Conservation (phyloP, 2,888 invertebrate genomes). For the Lathronympha strigana region DNA sequence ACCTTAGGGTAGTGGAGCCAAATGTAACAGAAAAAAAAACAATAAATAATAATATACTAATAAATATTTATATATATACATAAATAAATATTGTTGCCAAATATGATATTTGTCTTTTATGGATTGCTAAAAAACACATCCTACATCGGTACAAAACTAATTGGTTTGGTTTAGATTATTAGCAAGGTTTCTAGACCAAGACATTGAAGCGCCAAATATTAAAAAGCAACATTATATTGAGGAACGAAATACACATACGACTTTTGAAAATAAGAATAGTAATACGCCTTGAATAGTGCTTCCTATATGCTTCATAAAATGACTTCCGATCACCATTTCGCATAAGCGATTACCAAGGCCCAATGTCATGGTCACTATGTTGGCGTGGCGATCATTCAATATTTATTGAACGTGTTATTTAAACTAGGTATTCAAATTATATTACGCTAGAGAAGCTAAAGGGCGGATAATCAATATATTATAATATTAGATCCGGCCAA, state of each 20-base stretch:
- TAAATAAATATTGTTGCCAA: slow-evolving; percentile 3
- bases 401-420: slow-evolving; percentile 32
- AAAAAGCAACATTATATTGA: not conserved
- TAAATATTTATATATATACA: too few relatives aligned
- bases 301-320: slow-evolving; percentile 5
- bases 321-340: slow-evolving; percentile 29
- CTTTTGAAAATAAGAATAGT: not conserved
- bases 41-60: too few relatives aligned
- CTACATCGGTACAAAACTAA: too few relatives aligned
- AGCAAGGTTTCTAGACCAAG: not conserved
- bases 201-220: not conserved
- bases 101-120: slow-evolving; percentile 5
- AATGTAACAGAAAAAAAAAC: too few relatives aligned
- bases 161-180: too few relatives aligned
- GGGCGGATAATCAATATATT: not conserved
- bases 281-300: slow-evolving; percentile 13
- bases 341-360: slow-evolving; percentile 18
- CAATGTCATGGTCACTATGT: slow-evolving; percentile 27
- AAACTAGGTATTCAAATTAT: slow-evolving; percentile 5
- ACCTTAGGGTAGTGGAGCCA: too few relatives aligned
- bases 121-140: too few relatives aligned
- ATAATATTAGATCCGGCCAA: not conserved
- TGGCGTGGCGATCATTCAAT: slow-evolving; percentile 25
- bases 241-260: not conserved
- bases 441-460: not conserved